Base-by-base conservation (phyloP, 2,888 invertebrate genomes). In the Athalia rosae region DNA sequence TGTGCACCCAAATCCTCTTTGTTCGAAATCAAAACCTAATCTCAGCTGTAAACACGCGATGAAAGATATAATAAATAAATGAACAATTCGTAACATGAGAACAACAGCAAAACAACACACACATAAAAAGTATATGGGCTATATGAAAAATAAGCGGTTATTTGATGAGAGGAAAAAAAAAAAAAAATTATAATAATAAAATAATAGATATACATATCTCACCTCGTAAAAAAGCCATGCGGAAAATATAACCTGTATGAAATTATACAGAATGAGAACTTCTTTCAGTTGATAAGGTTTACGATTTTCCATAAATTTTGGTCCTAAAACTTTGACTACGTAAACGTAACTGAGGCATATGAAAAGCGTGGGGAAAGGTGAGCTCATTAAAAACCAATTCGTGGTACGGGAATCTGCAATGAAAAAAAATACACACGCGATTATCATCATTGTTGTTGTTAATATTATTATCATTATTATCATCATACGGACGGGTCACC, bases 141-240 rank as follows among this genome's bases (percentile, higher is more conserved):
- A 0, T 28, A 0, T 28, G 28, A 28, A 28, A n/a, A 53, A 53
- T 53, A 53, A 53, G n/a, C n/a, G 4, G 53, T n/a, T 53, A 11
- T 7, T 53, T n/a, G n/a, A n/a, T n/a, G n/a, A n/a, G n/a, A n/a
- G n/a, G n/a, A n/a, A 53, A 7, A 53, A 41, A 63, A 41, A 41
- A 63, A 8, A 43, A 43, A 9, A 9, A 9, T 50, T 0, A 48
- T 66, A 13, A 53, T 53, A 13, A 47, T 48, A 47, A 5, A 28
- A 41, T 3, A 11, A 28, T n/a, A 66, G 15, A 53, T 50, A 0
- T 43, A 47, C 13, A 3, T 13, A 71, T 13, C 92, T 93, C 93
- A 98, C 98, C 95, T 97, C 96, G 91, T 95, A 95, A 91, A 97
- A 97, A 84, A 97, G 92, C 95, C 96, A 98, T 84, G 94, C 92